Base-by-base conservation (phyloP, 2,113 vertebrate genomes). In the Poeciliopsis turrubarensis region DNA sequence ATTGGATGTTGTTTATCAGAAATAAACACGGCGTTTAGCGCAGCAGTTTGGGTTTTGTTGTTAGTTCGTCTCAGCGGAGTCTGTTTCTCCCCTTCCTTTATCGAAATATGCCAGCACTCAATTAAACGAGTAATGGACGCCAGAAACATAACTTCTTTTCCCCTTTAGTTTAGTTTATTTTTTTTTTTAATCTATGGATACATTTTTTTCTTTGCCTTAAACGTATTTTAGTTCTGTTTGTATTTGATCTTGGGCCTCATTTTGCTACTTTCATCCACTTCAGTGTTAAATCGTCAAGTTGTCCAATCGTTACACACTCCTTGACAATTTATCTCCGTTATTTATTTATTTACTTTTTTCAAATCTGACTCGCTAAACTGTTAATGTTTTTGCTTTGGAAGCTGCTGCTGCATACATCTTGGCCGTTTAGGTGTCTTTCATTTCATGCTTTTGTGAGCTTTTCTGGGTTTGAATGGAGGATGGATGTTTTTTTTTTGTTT, bases 361-460 rank as follows among this genome's bases (percentile, higher is more conserved):
- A 3, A 41, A 41, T 54, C 7, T 54, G 1, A 4, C 22, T 22
- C 51, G 51, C 51, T 10, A 5, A 54, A 54, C 7, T 0, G 8
- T 54, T 54, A 7, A 57, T 57, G n/a, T 57, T n/a, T 41, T 57
- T 57, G 22, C 9, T 25, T 25, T 57, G 51, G 51, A n/a, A 57
- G 25, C 51, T 57, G 25, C 19, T 19, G 8, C 51, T 22, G 51
- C 51, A 10, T 57, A 57, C 25, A 57, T 57, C 51, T 57, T 57
- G 15, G 5, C 51, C 51, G 7, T n/a, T 57, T 25, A 70, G 67
- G 60, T 76, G 72, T 68, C 57, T 80, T 85, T 82, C 26, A 57
- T 61, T 75, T 72, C 64, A 65, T 32, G 15, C 75, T 70, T 70
- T 69, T 78, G 54, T 44, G 41, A 64, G 57, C 76, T 83, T 66